phyloP scores from a whole-genome alignment of 2,113 vertebrate species.

The Psittacula cyanocephala region DNA sequence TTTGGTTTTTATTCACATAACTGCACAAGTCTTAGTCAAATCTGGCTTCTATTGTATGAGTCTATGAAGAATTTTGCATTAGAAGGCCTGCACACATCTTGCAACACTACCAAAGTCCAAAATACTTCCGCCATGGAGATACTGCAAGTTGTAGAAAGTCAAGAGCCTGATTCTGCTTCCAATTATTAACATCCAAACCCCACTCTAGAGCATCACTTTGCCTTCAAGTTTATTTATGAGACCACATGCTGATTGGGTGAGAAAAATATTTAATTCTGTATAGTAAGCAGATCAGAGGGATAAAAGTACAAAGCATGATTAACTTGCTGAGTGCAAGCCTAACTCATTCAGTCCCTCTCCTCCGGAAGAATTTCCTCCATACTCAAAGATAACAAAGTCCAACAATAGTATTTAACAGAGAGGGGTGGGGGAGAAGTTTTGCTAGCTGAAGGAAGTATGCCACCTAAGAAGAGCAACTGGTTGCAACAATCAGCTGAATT shows the following conservation, averaged over 20 bases:
- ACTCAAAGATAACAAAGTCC: background rate
- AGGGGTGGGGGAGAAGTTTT: background rate
- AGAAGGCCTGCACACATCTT: background rate
- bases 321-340: background rate
- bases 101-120: background rate
- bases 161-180: background rate
- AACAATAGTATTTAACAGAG: background rate
- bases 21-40: background rate
- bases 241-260: background rate
- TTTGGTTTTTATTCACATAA: background rate
- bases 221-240: background rate
- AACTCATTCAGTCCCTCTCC: background rate
- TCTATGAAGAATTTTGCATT: background rate
- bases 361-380: background rate
- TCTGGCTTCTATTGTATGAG: background rate
- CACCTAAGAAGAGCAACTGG: background rate
- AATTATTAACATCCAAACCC: background rate
- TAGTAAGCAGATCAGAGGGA: background rate
- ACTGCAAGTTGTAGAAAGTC: background rate
- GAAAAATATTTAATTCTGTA: background rate
- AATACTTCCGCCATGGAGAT: background rate
- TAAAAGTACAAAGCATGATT: background rate
- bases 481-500: background rate
- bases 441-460: background rate
- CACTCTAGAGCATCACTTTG: background rate